Conservation (phyloP, 2,888 invertebrate species). For the Sphecodes monilicornis region DNA sequence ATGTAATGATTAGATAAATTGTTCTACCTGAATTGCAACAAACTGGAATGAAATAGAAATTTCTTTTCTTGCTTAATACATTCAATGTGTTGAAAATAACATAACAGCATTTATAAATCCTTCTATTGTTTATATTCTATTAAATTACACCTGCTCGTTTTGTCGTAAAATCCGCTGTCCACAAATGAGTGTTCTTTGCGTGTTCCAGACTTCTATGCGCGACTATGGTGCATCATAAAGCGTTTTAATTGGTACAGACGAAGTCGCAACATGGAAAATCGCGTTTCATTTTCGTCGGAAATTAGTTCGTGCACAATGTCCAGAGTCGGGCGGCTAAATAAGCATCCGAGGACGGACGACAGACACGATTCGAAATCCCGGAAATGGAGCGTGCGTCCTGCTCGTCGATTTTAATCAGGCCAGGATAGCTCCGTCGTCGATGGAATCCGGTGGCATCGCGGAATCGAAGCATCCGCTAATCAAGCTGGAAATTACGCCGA, state of each 20-base stretch:
- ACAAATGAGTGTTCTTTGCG: not conserved
- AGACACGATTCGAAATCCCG: conserved; percentile 40
- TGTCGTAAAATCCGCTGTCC: too few relatives aligned
- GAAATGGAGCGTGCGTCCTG: conserved; percentile 49
- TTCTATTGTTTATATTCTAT: too few relatives aligned
- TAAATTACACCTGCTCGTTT: too few relatives aligned
- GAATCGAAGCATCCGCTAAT: conserved; percentile 58
- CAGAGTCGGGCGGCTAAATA: not conserved
- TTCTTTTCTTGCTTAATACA: too few relatives aligned
- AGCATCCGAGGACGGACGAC: not conserved
- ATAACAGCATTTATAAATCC: too few relatives aligned
- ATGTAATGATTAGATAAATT: too few relatives aligned
- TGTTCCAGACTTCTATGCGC: not conserved
- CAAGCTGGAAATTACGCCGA: conserved; percentile 70
- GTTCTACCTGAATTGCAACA: too few relatives aligned
- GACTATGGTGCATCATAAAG: too few relatives aligned
- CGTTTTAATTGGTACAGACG: not conserved
- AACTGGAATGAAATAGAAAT: too few relatives aligned
- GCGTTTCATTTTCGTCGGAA: not conserved
- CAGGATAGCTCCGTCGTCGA: conserved; percentile 63
- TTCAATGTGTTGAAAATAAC: too few relatives aligned
- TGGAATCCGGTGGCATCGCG: conserved; percentile 38
- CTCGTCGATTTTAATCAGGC: conserved; percentile 72
- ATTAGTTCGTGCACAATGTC: not conserved
- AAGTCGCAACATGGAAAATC: not conserved